These are phyloP conservation scores for Pomacea maculata DNA, from an alignment of 1,140 invertebrate species.

Conservation along the genomic window DNA sequence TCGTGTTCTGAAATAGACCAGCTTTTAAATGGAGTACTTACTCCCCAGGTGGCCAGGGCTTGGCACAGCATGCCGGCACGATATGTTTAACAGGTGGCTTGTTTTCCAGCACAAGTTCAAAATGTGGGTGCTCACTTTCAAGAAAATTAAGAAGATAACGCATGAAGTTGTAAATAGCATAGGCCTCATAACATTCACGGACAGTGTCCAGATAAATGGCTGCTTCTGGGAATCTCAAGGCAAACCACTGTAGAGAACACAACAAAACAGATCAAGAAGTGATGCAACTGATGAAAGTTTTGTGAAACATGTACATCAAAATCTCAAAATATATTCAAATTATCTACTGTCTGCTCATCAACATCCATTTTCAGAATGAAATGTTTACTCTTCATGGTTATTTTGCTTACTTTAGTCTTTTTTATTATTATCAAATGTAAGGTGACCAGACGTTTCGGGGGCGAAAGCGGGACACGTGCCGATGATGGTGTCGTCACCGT, in stretches of 20 bases:
- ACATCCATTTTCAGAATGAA: not conserved
- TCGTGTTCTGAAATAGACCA: not conserved
- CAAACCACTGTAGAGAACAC: constrained; percentile 71
- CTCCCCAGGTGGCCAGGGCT: constrained; percentile 87
- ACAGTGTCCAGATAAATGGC: constrained; percentile 92
- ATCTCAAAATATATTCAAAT: not conserved
- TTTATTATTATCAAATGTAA: too few relatives aligned
- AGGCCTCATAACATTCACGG: constrained; percentile 93
- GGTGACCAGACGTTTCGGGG: too few relatives aligned
- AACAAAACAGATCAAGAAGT: not conserved
- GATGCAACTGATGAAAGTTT: not conserved
- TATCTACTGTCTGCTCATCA: not conserved
- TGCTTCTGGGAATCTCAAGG: constrained; percentile 75
- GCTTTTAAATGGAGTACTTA: constrained; percentile 54
- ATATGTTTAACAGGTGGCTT: constrained; percentile 75
- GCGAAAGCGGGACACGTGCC: too few relatives aligned
- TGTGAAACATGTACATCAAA: not conserved
- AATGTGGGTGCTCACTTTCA: constrained; percentile 74
- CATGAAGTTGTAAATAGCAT: constrained; percentile 99
- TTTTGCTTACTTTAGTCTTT: not conserved
- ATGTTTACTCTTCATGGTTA: not conserved
- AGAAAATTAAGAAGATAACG: constrained; percentile 91
- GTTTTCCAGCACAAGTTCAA: constrained; percentile 82
- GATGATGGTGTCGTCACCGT: too few relatives aligned
- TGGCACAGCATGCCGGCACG: constrained; percentile 69